Evolutionary conservation across 2,113 vertebrate genomes (phyloP).

Genomic region (Panthera uncia): DNA sequence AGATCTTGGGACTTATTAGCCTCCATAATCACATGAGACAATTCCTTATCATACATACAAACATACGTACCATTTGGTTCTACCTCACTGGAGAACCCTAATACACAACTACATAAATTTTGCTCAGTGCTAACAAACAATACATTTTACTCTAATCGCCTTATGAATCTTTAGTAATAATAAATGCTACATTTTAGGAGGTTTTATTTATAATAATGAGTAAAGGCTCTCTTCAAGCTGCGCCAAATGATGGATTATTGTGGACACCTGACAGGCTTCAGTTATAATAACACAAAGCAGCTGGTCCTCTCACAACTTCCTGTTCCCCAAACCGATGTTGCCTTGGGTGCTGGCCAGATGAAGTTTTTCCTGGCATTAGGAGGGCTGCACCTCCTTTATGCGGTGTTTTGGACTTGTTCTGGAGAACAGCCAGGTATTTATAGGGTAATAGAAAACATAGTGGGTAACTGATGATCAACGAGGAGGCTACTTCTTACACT

Average conservation of each 20-base stretch:
- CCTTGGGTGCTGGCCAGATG: background rate
- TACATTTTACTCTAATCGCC: background rate
- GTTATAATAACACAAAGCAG: background rate
- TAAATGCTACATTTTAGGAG: background rate
- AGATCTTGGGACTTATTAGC: background rate
- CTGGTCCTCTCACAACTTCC: background rate
- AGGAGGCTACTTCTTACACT: background rate
- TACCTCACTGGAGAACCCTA: background rate
- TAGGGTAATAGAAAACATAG: background rate
- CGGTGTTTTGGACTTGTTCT: background rate
- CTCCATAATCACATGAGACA: background rate
- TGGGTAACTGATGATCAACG: background rate
- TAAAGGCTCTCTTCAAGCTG: background rate
- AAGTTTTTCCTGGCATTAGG: background rate
- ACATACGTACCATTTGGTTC: background rate
- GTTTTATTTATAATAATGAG: background rate
- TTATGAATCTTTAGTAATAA: background rate
- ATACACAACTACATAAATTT: background rate
- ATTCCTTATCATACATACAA: background rate
- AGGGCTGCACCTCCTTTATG: background rate
- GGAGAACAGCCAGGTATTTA: conserved; percentile 22
- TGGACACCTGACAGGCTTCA: background rate
- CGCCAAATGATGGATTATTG: background rate
- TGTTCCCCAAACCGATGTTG: background rate
- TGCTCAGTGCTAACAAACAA: background rate